Conservation (phyloP, 1,140 invertebrate species). For the Macrobrachium nipponense region DNA sequence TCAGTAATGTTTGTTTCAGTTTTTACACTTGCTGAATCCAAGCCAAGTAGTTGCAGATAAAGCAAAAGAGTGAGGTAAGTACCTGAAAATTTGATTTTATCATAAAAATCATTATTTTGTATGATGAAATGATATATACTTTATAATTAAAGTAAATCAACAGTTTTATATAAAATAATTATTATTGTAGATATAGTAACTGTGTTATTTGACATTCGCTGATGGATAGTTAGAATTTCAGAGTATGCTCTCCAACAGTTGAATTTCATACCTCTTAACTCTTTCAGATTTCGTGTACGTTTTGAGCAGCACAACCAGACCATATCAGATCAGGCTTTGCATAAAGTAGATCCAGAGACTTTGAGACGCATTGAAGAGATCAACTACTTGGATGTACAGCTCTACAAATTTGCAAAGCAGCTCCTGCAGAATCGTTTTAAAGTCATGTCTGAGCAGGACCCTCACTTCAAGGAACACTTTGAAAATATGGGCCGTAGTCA, state of each 20-base stretch:
- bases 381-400: constrained; percentile 90
- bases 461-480: constrained; percentile 79
- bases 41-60: too few species aligned
- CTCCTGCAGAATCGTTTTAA: constrained; percentile 89
- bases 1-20: too few species aligned
- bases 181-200: too few species aligned
- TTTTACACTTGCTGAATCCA: too few species aligned
- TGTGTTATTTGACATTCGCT: too few species aligned
- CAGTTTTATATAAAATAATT: too few species aligned
- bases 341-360: constrained; percentile 79
- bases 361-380: constrained; percentile 81
- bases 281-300: constrained; percentile 57
- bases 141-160: too few species aligned
- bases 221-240: too few species aligned
- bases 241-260: neutral
- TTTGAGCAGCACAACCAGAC: constrained; percentile 86
- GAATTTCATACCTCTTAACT: neutral
- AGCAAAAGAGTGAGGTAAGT: too few species aligned
- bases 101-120: too few species aligned
- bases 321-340: constrained; percentile 81
- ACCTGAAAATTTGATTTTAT: too few species aligned
- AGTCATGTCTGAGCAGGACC: constrained; percentile 81
- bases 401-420: constrained; percentile 93
- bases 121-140: too few species aligned
- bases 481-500: constrained; percentile 65